Base-by-base conservation (phyloP, 2,113 vertebrate genomes). In the Trochalopteron elliotii region DNA sequence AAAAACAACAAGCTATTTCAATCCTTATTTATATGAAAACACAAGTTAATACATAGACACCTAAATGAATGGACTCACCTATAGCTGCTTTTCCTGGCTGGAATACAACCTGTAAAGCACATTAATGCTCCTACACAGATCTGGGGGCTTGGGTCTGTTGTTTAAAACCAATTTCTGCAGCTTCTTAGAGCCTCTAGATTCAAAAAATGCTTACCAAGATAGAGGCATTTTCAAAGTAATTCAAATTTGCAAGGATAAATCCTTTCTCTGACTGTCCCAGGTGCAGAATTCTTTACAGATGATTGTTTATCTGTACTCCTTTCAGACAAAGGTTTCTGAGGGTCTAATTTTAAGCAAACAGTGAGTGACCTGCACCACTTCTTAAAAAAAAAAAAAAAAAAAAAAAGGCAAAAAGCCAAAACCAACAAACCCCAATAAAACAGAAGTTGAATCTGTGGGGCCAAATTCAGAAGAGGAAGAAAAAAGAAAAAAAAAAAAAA, bases 381-480 rank as follows among this genome's bases (percentile, higher is more conserved):
- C 69, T 97, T 91, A 18, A n/a, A 90, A 90, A 95, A 87, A 25
- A 89, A 55, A 55, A 95, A 88, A n/a, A n/a, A n/a, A 18, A n/a
- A 90, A 90, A 49, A 19, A 11, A 55, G 18, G 16, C 12, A 27
- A n/a, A 79, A 61, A 53, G 39, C 45, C 45, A 35, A 56, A 92
- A 15, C 45, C 47, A 57, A 44, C 84, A 93, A 93, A 60, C 79
- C 80, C 42, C 84, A 83, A 69, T 77, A 95, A 94, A 90, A 94
- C 77, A 97, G 93, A 97, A 97, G 92, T 96, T 96, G 84, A 96
- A 91, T 96, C 83, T 96, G 76, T 80, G 94, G 86, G 53, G 86
- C 93, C 96, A 97, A 96, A 98, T 97, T 97, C 97, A 97, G 83
- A 91, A 74, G 40, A 86, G 52, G 31, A 49, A 82, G 40, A 4